These are phyloP conservation scores for Ellobius talpinus DNA, from an alignment of 2,113 vertebrate genomes.

Conservation along the genomic window DNA sequence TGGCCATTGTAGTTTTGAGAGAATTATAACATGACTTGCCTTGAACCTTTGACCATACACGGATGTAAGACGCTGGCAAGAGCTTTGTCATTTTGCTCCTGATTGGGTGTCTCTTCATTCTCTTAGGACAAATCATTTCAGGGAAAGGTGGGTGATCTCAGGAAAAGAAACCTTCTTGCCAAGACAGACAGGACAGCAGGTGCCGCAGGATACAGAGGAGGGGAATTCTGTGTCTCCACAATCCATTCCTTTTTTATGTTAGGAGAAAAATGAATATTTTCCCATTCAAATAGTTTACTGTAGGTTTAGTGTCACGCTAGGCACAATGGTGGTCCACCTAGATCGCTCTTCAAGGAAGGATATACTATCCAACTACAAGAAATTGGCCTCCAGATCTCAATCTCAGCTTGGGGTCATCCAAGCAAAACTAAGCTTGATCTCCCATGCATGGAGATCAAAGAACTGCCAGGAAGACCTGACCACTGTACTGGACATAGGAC, in stretches of 20 bases:
- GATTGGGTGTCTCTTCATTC: neutral
- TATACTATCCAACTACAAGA: neutral
- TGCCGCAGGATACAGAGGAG: neutral
- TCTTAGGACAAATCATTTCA: neutral
- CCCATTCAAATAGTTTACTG: neutral
- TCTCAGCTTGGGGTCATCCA: neutral
- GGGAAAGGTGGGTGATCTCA: neutral
- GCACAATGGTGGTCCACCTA: neutral
- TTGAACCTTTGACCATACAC: neutral
- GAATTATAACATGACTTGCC: neutral
- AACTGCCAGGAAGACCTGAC: neutral
- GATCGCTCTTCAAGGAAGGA: neutral
- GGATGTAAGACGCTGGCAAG: neutral
- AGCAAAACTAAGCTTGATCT: neutral
- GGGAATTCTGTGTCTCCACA: neutral
- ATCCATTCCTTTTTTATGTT: neutral
- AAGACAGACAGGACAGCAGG: neutral
- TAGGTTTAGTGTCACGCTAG: neutral
- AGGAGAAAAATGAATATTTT: slow-evolving; percentile 5
- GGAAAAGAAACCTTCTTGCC: neutral
- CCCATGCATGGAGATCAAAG: neutral
- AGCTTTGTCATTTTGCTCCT: neutral
- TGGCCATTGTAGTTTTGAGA: neutral
- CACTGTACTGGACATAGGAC: neutral
- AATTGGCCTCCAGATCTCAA: neutral